These are phyloP conservation scores for Melanotaenia trifasciata DNA, from an alignment of 2,797 vertebrate genomes.

Conservation along the genomic window DNA sequence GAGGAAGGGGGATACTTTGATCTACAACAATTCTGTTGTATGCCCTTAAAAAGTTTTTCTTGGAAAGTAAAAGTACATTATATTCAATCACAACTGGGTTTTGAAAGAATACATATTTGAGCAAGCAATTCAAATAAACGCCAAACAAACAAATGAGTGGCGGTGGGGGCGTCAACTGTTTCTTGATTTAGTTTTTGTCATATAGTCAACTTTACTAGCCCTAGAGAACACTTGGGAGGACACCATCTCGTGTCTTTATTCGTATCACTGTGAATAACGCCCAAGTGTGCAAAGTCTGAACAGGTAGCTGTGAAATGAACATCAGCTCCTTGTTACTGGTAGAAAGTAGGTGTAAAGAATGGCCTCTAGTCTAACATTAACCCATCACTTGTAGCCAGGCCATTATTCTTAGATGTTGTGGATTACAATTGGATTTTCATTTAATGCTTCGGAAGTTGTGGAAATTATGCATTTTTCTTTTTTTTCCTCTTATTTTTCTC, in stretches of 20 bases:
- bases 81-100: no score
- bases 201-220: neutral
- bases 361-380: constrained; percentile 61
- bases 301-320: constrained; percentile 83
- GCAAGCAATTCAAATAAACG: no score
- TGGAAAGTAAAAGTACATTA: neutral
- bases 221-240: constrained; percentile 13
- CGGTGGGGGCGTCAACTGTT: neutral
- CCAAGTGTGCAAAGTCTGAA: constrained; percentile 70
- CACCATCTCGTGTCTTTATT: constrained; percentile 52
- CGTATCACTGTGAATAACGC: constrained; percentile 59
- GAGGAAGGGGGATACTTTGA: constrained; percentile 11
- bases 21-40: neutral
- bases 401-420: constrained; percentile 38
- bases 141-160: neutral
- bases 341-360: constrained; percentile 80
- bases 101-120: no score
- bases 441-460: constrained; percentile 11
- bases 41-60: neutral
- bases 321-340: constrained; percentile 79
- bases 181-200: neutral
- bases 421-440: constrained; percentile 11
- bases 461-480: neutral
- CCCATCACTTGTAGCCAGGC: constrained; percentile 53
- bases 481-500: no score